Percentiles rank a stretch among this genome's conserved stretches.
These are phyloP conservation scores for Gobius niger DNA, from an alignment of 2,113 vertebrate genomes.

Conservation along the genomic window DNA sequence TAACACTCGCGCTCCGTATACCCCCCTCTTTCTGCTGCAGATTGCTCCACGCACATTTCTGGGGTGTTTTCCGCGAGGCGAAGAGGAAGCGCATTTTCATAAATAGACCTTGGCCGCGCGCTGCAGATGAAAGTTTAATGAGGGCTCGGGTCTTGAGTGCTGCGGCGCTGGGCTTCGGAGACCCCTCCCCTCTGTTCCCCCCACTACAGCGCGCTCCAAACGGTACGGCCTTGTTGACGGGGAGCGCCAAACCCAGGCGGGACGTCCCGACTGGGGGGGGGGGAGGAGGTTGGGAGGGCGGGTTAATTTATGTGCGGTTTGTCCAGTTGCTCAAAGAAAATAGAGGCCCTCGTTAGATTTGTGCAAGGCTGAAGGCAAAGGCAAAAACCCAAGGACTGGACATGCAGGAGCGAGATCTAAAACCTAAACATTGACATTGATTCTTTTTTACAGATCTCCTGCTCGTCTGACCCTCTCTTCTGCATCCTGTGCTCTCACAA, in stretches of 20 bases:
- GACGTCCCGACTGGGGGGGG: slow-evolving; percentile 6
- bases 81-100: slow-evolving; percentile 91
- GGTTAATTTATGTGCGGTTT: not conserved
- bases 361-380: not conserved
- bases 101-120: slow-evolving; percentile 96
- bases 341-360: not conserved
- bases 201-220: slow-evolving; percentile 77
- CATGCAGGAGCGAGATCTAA: not conserved
- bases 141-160: slow-evolving; percentile 90
- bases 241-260: slow-evolving; percentile 8
- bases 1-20: no score
- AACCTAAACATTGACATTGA: no score
- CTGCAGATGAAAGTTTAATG: slow-evolving; percentile 93
- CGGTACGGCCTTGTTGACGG: slow-evolving; percentile 47
- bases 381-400: not conserved
- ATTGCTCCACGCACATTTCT: slow-evolving; percentile 61
- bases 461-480: not conserved
- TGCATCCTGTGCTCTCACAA: not conserved
- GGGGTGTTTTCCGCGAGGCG: slow-evolving; percentile 82
- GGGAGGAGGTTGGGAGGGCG: slow-evolving; percentile 4
- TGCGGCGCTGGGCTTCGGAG: slow-evolving; percentile 84
- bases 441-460: no score
- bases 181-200: slow-evolving; percentile 84
- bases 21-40: slow-evolving; percentile 61
- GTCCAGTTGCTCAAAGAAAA: slow-evolving; percentile 1